These are phyloP conservation scores for Spondyliosoma cantharus DNA, from an alignment of 2,797 vertebrate species.

Conservation along the genomic window DNA sequence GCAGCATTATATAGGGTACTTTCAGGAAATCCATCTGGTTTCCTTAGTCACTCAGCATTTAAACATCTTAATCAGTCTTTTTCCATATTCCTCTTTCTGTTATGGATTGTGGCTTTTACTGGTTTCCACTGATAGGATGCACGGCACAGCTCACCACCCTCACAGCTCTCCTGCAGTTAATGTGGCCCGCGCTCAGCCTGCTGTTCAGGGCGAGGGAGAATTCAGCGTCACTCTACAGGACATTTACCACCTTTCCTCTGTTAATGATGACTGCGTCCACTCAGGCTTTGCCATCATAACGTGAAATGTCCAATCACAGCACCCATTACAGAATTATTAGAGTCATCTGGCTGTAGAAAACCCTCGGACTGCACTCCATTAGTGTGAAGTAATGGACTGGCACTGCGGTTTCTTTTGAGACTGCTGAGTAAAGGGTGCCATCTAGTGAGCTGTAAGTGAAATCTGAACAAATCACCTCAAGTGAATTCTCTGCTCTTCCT, in stretches of 20 bases:
- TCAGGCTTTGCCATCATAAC: slow-evolving; percentile 49
- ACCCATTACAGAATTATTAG: slow-evolving; percentile 44
- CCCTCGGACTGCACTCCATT: slow-evolving; percentile 47
- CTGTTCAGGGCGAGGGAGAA: slow-evolving; percentile 26
- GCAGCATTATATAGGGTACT: slow-evolving; percentile 23
- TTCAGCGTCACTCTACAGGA: slow-evolving; percentile 41
- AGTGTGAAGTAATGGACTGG: slow-evolving; percentile 46
- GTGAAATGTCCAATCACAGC: slow-evolving; percentile 53
- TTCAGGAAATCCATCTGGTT: slow-evolving; percentile 11
- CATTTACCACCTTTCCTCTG: slow-evolving; percentile 51
- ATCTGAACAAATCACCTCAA: not conserved
- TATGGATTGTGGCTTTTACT: slow-evolving; percentile 62
- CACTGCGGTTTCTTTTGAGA: slow-evolving; percentile 26
- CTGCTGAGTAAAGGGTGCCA: slow-evolving; percentile 58
- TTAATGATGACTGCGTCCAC: slow-evolving; percentile 53
- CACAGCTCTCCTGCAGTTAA: slow-evolving; percentile 50
- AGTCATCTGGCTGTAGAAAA: slow-evolving; percentile 45
- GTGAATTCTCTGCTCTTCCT: slow-evolving; percentile 27
- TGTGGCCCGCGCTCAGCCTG: slow-evolving; percentile 35
- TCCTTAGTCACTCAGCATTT: slow-evolving; percentile 29
- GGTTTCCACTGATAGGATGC: slow-evolving; percentile 51
- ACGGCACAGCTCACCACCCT: slow-evolving; percentile 53
- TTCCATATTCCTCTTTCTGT: slow-evolving; percentile 31
- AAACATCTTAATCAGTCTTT: slow-evolving; percentile 37
- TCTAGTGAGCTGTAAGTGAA: slow-evolving; percentile 68